A percentile compares a stretch with the other conserved stretches of the same genome.
Evolutionary conservation across 2,113 vertebrate genomes (phyloP).

Genomic region (Charina bottae): DNA sequence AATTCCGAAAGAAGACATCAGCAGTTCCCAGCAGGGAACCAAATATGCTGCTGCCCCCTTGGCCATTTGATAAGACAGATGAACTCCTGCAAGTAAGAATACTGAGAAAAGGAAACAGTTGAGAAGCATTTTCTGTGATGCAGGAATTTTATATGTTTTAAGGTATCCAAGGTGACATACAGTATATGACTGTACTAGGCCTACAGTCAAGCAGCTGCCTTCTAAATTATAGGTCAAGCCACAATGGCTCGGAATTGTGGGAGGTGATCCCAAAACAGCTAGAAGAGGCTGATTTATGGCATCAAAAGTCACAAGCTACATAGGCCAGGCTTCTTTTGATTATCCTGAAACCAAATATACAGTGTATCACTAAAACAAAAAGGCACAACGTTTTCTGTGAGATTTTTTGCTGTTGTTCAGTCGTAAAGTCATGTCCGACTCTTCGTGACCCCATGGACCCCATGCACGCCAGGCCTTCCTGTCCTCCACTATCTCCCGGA

Average conservation of each 20-base stretch:
- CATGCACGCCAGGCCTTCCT: too few species aligned
- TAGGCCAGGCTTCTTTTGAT: neutral
- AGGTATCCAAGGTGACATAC: neutral
- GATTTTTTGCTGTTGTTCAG: too few species aligned
- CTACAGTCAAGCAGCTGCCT: neutral
- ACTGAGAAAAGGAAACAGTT: neutral
- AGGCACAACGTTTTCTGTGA: neutral
- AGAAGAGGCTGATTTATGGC: neutral
- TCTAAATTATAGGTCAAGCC: neutral
- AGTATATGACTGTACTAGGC: neutral
- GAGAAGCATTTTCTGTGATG: neutral
- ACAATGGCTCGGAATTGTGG: neutral
- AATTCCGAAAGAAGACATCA: conserved; percentile 11
- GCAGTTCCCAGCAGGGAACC: conserved; percentile 4
- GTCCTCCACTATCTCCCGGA: too few species aligned
- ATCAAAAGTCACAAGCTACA: neutral
- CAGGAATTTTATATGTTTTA: neutral
- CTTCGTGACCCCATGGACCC: too few species aligned
- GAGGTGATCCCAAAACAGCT: neutral
- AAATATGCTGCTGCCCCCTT: neutral
- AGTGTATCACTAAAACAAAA: neutral
- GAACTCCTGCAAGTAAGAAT: neutral
- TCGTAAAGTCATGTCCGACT: too few species aligned
- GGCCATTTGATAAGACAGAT: neutral
- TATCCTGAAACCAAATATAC: neutral